Evolutionary conservation across 2,797 vertebrate genomes (phyloP).

Genomic region (Acanthurus tractus): DNA sequence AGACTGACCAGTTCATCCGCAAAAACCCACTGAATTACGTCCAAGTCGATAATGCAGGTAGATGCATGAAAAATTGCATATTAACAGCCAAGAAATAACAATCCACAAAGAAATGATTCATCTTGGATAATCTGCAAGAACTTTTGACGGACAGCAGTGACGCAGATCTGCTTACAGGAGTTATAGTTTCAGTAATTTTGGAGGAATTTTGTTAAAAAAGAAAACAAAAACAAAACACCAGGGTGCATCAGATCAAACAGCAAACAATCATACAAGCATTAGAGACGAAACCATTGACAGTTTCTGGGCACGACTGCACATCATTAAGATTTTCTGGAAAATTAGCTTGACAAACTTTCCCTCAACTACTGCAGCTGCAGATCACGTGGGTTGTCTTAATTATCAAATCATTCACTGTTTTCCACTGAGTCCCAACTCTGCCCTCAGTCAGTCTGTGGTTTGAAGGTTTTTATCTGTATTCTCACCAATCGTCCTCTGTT

Average conservation of each 20-base stretch:
- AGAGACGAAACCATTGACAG: constrained; percentile 41
- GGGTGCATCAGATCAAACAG: constrained; percentile 22
- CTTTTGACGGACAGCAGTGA: constrained; percentile 17
- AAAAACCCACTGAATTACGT: constrained; percentile 3
- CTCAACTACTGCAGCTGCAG: constrained; percentile 45
- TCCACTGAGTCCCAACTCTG: constrained; percentile 30
- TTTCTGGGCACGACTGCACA: constrained; percentile 49
- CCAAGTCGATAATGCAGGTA: not conserved
- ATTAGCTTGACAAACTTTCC: constrained; percentile 27
- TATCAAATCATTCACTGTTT: constrained; percentile 47
- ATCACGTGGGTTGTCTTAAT: constrained; percentile 45
- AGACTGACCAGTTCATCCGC: not conserved
- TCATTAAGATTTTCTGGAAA: constrained; percentile 27
- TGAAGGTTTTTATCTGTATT: constrained; percentile 33
- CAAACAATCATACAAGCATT: constrained; percentile 48
- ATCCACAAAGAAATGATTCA: not conserved
- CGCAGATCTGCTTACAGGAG: not conserved
- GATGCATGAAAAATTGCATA: not conserved
- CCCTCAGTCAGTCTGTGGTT: constrained; percentile 4
- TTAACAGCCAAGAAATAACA: not conserved
- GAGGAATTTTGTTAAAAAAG: no score
- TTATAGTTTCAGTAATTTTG: not conserved
- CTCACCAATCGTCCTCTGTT: constrained; percentile 8
- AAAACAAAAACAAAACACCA: not conserved
- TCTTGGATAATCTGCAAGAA: not conserved